Conservation (phyloP, 2,797 vertebrate genomes). For the Xenopus petersii region DNA sequence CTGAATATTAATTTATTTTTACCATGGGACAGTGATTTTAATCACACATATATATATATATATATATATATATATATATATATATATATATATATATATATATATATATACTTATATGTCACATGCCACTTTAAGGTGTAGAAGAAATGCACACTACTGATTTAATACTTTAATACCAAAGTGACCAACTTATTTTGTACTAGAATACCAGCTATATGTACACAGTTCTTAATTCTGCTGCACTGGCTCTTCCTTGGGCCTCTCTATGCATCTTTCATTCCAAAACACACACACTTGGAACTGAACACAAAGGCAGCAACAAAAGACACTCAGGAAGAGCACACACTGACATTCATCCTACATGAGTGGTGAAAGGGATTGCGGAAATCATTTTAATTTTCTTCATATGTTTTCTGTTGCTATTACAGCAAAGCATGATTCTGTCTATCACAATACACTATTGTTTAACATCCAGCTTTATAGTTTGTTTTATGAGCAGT, state of each 20-base stretch:
- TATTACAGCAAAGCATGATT: constrained; percentile 58
- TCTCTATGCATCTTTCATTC: background rate
- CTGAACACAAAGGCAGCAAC: constrained; percentile 9
- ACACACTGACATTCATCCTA: constrained; percentile 59
- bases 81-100: no score
- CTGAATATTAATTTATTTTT: background rate
- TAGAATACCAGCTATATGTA: no score
- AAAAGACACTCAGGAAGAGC: constrained; percentile 19
- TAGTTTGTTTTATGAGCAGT: constrained; percentile 55
- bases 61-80: no score
- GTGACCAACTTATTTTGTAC: no score
- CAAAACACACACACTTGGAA: constrained; percentile 17
- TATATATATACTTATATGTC: no score
- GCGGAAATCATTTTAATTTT: constrained; percentile 68
- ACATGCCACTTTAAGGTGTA: no score
- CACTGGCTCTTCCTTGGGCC: no score
- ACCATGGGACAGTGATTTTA: no score
- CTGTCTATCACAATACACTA: constrained; percentile 58
- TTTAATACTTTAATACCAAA: no score
- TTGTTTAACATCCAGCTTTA: constrained; percentile 63
- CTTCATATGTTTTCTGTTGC: constrained; percentile 65
- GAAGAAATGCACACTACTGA: no score
- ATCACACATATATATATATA: no score
- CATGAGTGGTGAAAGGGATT: constrained; percentile 64
- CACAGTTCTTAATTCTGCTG: no score